These are phyloP conservation scores for Scortum barcoo DNA, from an alignment of 2,113 vertebrate genomes.

Conservation along the genomic window DNA sequence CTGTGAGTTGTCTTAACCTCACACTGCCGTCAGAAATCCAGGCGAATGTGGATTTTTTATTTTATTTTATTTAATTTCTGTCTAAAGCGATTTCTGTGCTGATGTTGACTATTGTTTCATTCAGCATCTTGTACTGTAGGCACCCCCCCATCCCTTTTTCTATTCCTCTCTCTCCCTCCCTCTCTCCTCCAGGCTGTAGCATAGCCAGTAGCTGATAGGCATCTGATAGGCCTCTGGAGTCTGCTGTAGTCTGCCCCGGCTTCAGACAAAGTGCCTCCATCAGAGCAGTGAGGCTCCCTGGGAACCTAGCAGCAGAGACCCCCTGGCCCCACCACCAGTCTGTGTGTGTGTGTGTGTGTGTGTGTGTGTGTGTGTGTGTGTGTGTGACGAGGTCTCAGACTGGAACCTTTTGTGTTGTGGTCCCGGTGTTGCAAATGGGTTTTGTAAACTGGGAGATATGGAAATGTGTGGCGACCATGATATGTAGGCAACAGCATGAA, in stretches of 20 bases:
- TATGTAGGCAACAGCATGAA: constrained; percentile 55
- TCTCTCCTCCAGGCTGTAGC: constrained; percentile 77
- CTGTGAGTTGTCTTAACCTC: constrained; percentile 1
- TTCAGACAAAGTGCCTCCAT: constrained; percentile 88
- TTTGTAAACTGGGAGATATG: constrained; percentile 70
- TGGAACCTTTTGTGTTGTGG: constrained; percentile 71
- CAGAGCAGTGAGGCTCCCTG: constrained; percentile 83
- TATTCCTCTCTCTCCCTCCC: constrained; percentile 42
- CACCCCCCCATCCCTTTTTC: constrained; percentile 26
- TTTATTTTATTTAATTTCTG: constrained; percentile 5
- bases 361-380: constrained; percentile 21
- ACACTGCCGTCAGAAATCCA: constrained; percentile 15
- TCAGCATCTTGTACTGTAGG: constrained; percentile 53
- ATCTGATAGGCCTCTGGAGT: constrained; percentile 88
- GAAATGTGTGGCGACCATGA: constrained; percentile 42
- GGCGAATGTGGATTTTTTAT: neutral
- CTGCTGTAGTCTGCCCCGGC: constrained; percentile 84
- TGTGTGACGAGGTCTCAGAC: constrained; percentile 53
- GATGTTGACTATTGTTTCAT: constrained; percentile 27
- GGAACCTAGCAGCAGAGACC: constrained; percentile 84
- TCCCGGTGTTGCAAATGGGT: constrained; percentile 62
- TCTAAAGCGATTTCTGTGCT: constrained; percentile 40
- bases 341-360: constrained; percentile 32
- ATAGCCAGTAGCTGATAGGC: constrained; percentile 85
- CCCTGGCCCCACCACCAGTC: constrained; percentile 70